phyloP scores from a whole-genome alignment of 2,888 invertebrate genomes.

The Spilarctia lutea region DNA sequence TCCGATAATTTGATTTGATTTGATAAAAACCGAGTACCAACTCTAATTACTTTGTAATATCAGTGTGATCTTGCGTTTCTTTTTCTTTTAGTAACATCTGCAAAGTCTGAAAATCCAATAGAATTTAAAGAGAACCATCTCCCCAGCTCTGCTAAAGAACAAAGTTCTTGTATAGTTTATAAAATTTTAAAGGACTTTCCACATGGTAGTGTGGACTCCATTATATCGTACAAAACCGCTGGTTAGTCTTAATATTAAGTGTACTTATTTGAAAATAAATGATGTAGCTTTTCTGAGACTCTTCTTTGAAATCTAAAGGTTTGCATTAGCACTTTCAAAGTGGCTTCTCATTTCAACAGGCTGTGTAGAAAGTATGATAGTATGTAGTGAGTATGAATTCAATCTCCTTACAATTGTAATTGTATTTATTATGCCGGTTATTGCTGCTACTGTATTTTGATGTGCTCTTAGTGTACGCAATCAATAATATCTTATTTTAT shows the following conservation, averaged over 20 bases:
- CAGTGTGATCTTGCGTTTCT: neutral
- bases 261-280: neutral
- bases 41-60: slow-evolving; percentile 15
- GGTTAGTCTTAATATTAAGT: neutral
- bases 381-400: slow-evolving; percentile 53
- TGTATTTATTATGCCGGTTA: slow-evolving; percentile 49
- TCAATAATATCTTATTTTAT: slow-evolving; percentile 20
- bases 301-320: neutral
- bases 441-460: slow-evolving; percentile 51
- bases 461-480: slow-evolving; percentile 21
- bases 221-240: neutral
- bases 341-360: neutral
- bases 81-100: neutral
- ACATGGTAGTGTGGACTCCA: neutral
- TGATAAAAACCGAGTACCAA: slow-evolving; percentile 5
- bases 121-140: neutral
- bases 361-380: too few species aligned
- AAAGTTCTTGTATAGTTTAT: neutral
- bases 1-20: slow-evolving; percentile 16
- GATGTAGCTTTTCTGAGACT: neutral
- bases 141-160: neutral
- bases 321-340: neutral
- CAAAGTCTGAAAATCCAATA: neutral
- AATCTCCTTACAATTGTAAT: slow-evolving; percentile 52
- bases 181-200: neutral